Percentiles rank a stretch among this genome's conserved stretches.
These are phyloP conservation scores for Spheniscus mendiculus DNA, from an alignment of 2,113 vertebrate species.

Conservation along the genomic window DNA sequence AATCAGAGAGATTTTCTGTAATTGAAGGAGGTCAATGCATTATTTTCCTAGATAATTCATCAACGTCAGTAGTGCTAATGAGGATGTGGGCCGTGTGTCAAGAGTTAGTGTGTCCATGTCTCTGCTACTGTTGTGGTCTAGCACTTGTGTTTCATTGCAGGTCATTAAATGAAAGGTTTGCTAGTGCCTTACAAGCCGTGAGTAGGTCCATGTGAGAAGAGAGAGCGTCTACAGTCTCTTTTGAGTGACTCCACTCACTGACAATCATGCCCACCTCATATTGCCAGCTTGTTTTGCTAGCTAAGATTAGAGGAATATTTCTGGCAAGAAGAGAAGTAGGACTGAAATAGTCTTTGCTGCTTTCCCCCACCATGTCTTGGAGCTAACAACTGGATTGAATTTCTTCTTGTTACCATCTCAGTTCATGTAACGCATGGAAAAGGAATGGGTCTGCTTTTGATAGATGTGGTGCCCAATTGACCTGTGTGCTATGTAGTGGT, in stretches of 20 bases:
- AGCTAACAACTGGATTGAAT: neutral
- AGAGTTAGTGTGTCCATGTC: neutral
- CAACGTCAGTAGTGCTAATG: neutral
- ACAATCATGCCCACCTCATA: neutral
- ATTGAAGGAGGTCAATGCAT: slow-evolving; percentile 14
- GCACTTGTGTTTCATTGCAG: neutral
- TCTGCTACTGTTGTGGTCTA: neutral
- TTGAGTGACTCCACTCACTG: neutral
- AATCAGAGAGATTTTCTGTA: neutral
- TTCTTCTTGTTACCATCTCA: neutral
- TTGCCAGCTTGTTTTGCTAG: neutral
- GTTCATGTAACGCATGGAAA: neutral
- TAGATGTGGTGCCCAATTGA: neutral
- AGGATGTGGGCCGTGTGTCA: neutral
- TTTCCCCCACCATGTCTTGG: neutral
- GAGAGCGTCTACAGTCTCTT: neutral
- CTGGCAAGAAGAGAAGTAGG: neutral
- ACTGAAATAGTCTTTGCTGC: neutral
- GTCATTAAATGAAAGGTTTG: neutral
- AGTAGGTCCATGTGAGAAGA: neutral
- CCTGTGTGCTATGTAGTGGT: neutral
- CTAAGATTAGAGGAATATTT: neutral
- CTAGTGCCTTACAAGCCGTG: neutral
- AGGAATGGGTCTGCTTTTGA: neutral
- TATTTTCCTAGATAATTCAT: slow-evolving; percentile 17